phyloP scores from a whole-genome alignment of 2,888 invertebrate species.

The Hyles lineata region DNA sequence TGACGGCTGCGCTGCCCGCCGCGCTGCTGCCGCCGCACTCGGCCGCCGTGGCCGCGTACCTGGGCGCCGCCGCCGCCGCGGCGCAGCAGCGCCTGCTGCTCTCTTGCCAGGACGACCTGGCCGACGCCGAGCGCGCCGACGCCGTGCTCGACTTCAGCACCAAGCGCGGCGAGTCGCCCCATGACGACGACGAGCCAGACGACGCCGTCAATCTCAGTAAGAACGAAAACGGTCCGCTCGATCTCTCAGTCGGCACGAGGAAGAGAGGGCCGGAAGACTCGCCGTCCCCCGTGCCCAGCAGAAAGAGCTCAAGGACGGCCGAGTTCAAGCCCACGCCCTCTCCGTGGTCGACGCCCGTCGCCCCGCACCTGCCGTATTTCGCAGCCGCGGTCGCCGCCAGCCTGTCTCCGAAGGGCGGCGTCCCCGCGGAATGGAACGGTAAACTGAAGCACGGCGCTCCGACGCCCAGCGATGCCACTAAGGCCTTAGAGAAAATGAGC shows the following conservation, averaged over 20 bases:
- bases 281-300: slow-evolving; percentile 85
- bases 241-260: slow-evolving; percentile 90
- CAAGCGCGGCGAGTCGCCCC: slow-evolving; percentile 85
- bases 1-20: slow-evolving; percentile 87
- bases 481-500: slow-evolving; percentile 96
- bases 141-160: slow-evolving; percentile 93
- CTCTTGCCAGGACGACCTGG: slow-evolving; percentile 90
- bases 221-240: slow-evolving; percentile 90
- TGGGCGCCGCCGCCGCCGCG: slow-evolving; percentile 89
- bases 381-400: slow-evolving; percentile 91
- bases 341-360: slow-evolving; percentile 92
- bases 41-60: slow-evolving; percentile 92
- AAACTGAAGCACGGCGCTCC: slow-evolving; percentile 88
- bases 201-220: slow-evolving; percentile 90
- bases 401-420: slow-evolving; percentile 89
- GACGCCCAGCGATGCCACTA: slow-evolving; percentile 92
- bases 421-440: slow-evolving; percentile 90
- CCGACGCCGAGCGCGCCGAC: slow-evolving; percentile 85
- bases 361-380: slow-evolving; percentile 92
- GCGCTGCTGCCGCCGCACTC: slow-evolving; percentile 92
- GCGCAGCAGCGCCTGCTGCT: slow-evolving; percentile 91
- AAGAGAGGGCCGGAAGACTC: slow-evolving; percentile 89
- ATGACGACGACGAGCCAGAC: slow-evolving; percentile 84
- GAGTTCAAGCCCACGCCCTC: slow-evolving; percentile 89
- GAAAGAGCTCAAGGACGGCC: slow-evolving; percentile 87